A percentile compares a stretch with the other conserved stretches of the same genome.
Conservation (phyloP, 2,113 vertebrate species). For the Oreochromis spilurus region DNA sequence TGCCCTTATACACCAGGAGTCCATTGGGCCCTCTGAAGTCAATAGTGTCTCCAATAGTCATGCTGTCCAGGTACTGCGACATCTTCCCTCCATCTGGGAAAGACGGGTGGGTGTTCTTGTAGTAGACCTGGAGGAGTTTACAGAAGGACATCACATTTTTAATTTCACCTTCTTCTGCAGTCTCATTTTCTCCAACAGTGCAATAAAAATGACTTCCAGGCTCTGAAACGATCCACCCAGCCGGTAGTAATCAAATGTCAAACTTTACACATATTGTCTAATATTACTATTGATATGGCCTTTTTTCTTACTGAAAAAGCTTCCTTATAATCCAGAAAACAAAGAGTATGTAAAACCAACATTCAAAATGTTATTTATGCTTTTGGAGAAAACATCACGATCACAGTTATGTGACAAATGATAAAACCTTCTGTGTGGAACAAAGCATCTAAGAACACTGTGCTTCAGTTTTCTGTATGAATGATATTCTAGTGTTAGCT, state of each 20-base stretch:
- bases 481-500: background rate
- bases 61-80: constrained; percentile 84
- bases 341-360: background rate
- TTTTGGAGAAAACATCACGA: background rate
- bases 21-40: constrained; percentile 88
- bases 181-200: background rate
- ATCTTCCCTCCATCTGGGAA: constrained; percentile 89
- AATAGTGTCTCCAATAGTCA: constrained; percentile 82
- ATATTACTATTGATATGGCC: background rate
- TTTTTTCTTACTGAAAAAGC: background rate
- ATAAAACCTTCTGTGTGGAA: rapidly evolving
- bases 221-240: background rate
- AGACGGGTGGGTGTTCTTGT: constrained; percentile 80
- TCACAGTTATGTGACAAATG: background rate
- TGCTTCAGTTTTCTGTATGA: rapidly evolving
- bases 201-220: background rate
- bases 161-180: background rate
- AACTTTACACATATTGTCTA: background rate
- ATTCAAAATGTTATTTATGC: background rate
- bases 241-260: background rate
- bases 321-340: background rate
- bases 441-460: background rate
- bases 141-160: background rate
- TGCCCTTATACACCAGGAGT: constrained; percentile 80
- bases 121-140: constrained; percentile 77